Percentiles rank a stretch among this genome's conserved stretches.
These are phyloP conservation scores for Genyomyrus donnyi DNA, from an alignment of 2,113 vertebrate species.

Conservation along the genomic window DNA sequence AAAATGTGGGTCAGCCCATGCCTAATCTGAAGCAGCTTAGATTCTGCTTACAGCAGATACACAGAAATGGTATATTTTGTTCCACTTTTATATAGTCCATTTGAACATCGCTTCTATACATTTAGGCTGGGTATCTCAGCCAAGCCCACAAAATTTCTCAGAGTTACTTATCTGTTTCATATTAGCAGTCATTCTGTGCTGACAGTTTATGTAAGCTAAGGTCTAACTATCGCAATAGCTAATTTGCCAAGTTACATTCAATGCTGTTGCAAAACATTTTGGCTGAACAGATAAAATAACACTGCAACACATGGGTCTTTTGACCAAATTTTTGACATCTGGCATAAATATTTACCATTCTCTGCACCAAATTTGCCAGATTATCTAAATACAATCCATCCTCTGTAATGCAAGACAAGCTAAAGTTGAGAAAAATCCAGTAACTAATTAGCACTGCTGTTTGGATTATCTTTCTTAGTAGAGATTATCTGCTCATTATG, in stretches of 20 bases:
- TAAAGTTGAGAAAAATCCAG: not conserved
- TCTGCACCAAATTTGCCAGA: not conserved
- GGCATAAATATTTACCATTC: not conserved
- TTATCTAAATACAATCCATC: not conserved
- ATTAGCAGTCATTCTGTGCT: not conserved
- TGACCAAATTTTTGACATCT: not conserved
- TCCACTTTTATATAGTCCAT: not conserved
- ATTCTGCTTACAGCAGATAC: not conserved
- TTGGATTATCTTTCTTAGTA: not conserved
- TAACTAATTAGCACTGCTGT: not conserved
- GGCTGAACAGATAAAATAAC: not conserved
- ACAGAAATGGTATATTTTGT: constrained; percentile 19
- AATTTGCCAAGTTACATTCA: not conserved
- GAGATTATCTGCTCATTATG: not conserved
- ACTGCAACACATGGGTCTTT: not conserved
- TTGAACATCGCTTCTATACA: not conserved
- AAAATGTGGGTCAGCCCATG: no score
- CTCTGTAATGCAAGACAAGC: not conserved
- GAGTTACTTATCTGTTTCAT: constrained; percentile 1
- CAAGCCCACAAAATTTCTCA: not conserved
- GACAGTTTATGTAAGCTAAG: not conserved
- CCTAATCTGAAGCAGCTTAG: not conserved
- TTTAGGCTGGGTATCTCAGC: not conserved
- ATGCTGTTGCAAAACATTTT: not conserved
- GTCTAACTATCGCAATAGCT: not conserved